Evolutionary conservation across 2,113 vertebrate genomes (phyloP).

Genomic region (Atrichornis clamosus): DNA sequence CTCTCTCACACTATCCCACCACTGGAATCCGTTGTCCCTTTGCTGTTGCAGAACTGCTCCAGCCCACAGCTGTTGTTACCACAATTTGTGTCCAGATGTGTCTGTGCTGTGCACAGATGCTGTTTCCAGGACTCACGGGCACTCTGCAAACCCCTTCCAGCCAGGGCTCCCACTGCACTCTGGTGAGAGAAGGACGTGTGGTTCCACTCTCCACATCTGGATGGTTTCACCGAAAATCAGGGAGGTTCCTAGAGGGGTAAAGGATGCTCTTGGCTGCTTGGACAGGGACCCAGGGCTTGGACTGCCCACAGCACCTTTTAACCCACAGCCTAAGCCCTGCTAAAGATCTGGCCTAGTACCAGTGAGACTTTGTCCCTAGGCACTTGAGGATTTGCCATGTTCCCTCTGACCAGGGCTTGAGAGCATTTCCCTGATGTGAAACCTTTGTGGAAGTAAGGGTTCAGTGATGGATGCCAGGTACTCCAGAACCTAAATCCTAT

Average conservation of each 20-base stretch:
- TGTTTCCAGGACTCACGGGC: not conserved
- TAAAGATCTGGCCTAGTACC: not conserved
- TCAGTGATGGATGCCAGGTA: not conserved
- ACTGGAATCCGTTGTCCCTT: not conserved
- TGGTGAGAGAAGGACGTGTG: not conserved
- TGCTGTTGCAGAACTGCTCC: accelerated
- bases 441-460: not conserved
- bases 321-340: not conserved
- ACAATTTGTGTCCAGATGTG: not conserved
- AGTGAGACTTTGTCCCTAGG: not conserved
- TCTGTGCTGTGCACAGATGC: not conserved
- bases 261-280: not conserved
- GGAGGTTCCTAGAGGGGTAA: not conserved
- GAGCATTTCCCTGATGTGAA: not conserved
- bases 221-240: not conserved
- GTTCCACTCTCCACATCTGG: not conserved
- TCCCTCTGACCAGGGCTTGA: not conserved
- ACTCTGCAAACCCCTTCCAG: not conserved
- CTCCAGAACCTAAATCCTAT: not conserved
- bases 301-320: not conserved
- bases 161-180: accelerated
- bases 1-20: not conserved
- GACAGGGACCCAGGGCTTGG: not conserved
- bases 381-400: not conserved
- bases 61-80: not conserved